Evolutionary conservation across 2,113 vertebrate genomes (phyloP).

Genomic region (Dasyornis broadbenti): DNA sequence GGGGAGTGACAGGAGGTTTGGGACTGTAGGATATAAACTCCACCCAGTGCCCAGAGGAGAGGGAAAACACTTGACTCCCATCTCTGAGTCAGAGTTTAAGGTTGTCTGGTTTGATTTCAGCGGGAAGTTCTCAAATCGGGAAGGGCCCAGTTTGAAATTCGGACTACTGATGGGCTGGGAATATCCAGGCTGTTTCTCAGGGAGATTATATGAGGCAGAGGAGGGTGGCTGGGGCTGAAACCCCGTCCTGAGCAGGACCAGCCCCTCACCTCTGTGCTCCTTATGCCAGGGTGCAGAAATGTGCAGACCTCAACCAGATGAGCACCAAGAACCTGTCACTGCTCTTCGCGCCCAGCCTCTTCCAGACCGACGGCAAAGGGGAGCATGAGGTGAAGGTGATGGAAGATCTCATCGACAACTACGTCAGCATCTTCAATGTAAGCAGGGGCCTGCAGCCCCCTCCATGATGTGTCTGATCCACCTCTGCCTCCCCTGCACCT

Average conservation of each 20-base stretch:
- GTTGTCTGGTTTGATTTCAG: background rate
- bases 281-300: slow-evolving; percentile 90
- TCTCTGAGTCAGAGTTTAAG: background rate
- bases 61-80: background rate
- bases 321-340: slow-evolving; percentile 94
- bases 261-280: background rate
- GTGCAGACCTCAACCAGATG: slow-evolving; percentile 95
- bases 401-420: slow-evolving; percentile 94
- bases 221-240: background rate
- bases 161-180: background rate
- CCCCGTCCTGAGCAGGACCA: background rate
- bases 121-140: background rate
- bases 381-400: slow-evolving; percentile 94
- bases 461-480: background rate
- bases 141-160: background rate
- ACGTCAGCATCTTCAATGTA: slow-evolving; percentile 88
- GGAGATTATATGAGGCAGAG: background rate
- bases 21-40: background rate
- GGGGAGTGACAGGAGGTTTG: background rate
- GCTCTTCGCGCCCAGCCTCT: slow-evolving; percentile 95
- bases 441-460: slow-evolving; percentile 17
- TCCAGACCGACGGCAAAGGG: slow-evolving; percentile 95
- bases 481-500: background rate
- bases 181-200: fast-evolving
- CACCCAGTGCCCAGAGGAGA: background rate